Conservation (phyloP, 2,888 invertebrate genomes). For the Tanytarsus gracilentus region DNA sequence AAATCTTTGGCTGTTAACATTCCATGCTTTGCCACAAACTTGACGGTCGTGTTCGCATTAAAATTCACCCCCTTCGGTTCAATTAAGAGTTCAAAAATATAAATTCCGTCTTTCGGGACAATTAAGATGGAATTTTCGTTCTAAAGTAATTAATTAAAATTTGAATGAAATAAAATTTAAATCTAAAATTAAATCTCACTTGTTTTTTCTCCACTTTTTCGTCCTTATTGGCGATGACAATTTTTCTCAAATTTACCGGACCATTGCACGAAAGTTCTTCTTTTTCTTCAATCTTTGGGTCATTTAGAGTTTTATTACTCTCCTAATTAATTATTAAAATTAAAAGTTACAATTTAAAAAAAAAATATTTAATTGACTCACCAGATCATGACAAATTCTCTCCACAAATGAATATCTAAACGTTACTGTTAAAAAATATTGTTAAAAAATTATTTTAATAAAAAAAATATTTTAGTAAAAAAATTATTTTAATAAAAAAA, state of each 20-base stretch:
- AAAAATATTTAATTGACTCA: not conserved
- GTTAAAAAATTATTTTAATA: not conserved
- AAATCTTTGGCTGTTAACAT: slow-evolving; percentile 84
- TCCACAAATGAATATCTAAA: not conserved
- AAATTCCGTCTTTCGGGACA: slow-evolving; percentile 62
- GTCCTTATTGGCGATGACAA: not conserved
- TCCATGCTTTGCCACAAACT: slow-evolving; percentile 67
- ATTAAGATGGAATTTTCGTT: slow-evolving; percentile 48
- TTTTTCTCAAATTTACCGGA: not conserved
- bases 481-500: too few species aligned
- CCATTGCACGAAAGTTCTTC: not conserved
- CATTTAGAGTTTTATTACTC: not conserved
- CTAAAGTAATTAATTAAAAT: slow-evolving; percentile 3
- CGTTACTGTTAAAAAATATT: not conserved
- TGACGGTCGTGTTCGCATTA: slow-evolving; percentile 54
- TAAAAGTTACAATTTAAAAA: not conserved
- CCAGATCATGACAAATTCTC: not conserved
- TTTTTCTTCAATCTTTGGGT: not conserved
- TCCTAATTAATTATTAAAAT: not conserved
- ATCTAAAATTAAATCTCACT: not conserved
- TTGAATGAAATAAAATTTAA: not conserved
- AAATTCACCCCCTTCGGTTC: slow-evolving; percentile 42
- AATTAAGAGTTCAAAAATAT: slow-evolving; percentile 51
- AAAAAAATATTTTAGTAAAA: too few species aligned
- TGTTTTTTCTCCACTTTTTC: not conserved